Conservation (phyloP, 1,140 invertebrate genomes). For the Capitella teleta region DNA sequence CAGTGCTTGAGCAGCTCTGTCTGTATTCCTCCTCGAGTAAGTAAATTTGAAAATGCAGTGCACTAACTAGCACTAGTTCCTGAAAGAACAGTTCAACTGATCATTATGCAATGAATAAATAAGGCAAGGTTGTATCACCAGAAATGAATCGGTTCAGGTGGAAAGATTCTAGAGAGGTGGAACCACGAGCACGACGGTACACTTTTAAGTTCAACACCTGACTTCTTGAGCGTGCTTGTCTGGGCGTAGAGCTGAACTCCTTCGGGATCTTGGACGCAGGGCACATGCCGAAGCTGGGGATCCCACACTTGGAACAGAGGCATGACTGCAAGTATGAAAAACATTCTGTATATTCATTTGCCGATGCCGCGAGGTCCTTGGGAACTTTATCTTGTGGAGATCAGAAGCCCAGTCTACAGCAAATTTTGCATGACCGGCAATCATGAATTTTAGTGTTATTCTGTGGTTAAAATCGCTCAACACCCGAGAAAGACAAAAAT, state of each 20-base stretch:
- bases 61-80: conserved; percentile 15
- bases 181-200: conserved; percentile 15
- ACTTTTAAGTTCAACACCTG: conserved; percentile 1
- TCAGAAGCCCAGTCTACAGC: no score
- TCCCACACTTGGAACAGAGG: conserved; percentile 18
- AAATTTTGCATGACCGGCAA: no score
- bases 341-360: no score
- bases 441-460: no score
- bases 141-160: conserved; percentile 17
- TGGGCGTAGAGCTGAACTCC: conserved; percentile 16
- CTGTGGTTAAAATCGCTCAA: no score
- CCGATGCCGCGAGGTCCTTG: no score
- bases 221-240: conserved; percentile 13
- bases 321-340: no score
- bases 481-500: no score
- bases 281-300: conserved; percentile 15
- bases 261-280: conserved; percentile 19
- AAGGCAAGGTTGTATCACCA: no score
- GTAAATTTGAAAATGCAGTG: conserved; percentile 17
- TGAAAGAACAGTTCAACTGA: no score
- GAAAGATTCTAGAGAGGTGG: conserved; percentile 17
- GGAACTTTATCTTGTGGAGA: no score
- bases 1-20: conserved; percentile 10
- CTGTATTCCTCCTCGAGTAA: conserved; percentile 19
- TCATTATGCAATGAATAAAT: no score